A percentile compares a stretch with the other conserved stretches of the same genome.
Evolutionary conservation across 2,113 vertebrate species (phyloP).

Genomic region (Procavia capensis): DNA sequence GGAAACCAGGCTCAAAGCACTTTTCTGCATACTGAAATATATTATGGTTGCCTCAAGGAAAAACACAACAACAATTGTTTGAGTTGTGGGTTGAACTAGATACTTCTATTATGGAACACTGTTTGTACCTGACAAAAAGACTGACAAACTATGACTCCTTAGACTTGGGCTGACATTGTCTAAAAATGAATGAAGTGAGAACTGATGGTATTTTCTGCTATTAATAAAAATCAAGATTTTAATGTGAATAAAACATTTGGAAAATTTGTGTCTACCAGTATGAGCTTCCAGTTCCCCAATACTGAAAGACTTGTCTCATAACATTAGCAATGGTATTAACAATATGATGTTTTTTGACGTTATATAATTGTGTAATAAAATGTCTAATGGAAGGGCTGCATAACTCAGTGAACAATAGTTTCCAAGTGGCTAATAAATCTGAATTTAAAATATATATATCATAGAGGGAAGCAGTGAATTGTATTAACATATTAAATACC

Average conservation of each 20-base stretch:
- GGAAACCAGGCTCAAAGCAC: background rate
- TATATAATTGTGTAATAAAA: background rate
- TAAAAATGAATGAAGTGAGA: slow-evolving; percentile 18
- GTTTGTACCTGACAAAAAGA: background rate
- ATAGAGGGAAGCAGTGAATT: background rate
- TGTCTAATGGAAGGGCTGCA: background rate
- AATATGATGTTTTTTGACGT: background rate
- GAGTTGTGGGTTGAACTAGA: background rate
- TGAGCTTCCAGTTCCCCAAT: background rate
- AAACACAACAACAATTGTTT: background rate
- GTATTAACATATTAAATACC: slow-evolving; percentile 10
- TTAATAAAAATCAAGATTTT: slow-evolving; percentile 32
- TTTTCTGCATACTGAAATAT: background rate
- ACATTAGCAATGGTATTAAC: background rate
- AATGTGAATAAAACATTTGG: background rate
- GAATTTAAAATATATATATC: background rate
- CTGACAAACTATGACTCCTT: background rate
- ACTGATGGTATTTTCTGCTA: slow-evolving; percentile 18
- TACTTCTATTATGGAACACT: background rate
- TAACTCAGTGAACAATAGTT: background rate
- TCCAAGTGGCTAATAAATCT: background rate
- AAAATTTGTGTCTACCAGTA: slow-evolving; percentile 3
- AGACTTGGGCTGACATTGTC: background rate
- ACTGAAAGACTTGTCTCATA: background rate
- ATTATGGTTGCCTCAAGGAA: background rate